Conservation (phyloP, 2,113 vertebrate species). For the Tetrao urogallus region DNA sequence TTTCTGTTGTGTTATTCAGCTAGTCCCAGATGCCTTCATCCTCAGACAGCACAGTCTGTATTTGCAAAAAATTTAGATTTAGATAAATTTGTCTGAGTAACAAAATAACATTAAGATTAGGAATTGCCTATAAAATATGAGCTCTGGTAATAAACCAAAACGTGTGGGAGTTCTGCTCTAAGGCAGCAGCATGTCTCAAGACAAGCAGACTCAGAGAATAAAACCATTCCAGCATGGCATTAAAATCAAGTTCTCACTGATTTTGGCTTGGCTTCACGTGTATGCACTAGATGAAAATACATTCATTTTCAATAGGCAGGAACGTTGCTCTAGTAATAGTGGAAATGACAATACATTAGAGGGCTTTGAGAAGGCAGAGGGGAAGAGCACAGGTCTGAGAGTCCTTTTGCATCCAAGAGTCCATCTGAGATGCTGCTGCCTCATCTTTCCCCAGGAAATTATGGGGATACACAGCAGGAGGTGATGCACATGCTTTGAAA, state of each 20-base stretch:
- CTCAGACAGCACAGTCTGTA: slow-evolving; percentile 28
- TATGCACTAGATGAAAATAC: not conserved
- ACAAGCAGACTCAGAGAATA: slow-evolving; percentile 23
- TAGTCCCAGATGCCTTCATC: not conserved
- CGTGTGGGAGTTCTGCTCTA: slow-evolving; percentile 36
- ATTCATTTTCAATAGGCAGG: slow-evolving; percentile 14
- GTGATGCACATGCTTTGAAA: not conserved
- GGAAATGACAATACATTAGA: not conserved
- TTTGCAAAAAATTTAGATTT: slow-evolving; percentile 40
- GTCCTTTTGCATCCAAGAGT: not conserved
- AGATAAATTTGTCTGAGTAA: slow-evolving; percentile 44
- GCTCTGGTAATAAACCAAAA: slow-evolving; percentile 57
- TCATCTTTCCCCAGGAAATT: not conserved
- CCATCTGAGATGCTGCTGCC: not conserved
- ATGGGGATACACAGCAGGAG: not conserved
- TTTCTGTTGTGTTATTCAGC: not conserved
- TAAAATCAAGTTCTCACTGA: slow-evolving; percentile 43
- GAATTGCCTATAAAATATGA: slow-evolving; percentile 51
- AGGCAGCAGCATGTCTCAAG: slow-evolving; percentile 28
- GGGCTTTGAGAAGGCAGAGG: not conserved
- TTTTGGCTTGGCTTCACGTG: slow-evolving; percentile 16
- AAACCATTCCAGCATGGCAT: slow-evolving; percentile 25
- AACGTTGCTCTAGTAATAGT: not conserved
- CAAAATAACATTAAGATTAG: slow-evolving; percentile 44
- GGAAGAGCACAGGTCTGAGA: not conserved